Evolutionary conservation across 2,113 vertebrate genomes (phyloP).

Genomic region (Bettongia penicillata): DNA sequence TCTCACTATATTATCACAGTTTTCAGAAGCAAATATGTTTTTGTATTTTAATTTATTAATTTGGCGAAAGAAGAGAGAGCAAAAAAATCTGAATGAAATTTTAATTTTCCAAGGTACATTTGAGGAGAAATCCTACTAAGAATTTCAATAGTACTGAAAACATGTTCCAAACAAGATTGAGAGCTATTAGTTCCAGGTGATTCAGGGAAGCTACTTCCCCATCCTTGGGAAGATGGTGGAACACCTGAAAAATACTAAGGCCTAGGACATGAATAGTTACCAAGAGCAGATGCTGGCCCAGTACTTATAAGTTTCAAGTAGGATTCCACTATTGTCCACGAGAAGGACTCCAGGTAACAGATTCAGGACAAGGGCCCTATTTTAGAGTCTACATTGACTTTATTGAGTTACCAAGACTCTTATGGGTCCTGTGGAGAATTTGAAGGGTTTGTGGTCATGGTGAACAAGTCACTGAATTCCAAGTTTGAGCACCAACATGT

Average conservation of each 20-base stretch:
- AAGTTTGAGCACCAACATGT: constrained; percentile 91
- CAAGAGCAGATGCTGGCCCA: constrained; percentile 90
- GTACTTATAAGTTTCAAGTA: constrained; percentile 89
- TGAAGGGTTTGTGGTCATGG: constrained; percentile 95
- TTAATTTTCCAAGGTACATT: not conserved
- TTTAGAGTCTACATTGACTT: constrained; percentile 95
- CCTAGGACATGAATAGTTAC: constrained; percentile 87
- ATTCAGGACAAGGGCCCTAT: constrained; percentile 94
- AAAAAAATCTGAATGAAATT: not conserved
- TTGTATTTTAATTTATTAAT: not conserved
- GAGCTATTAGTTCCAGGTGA: constrained; percentile 86
- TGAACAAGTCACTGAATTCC: constrained; percentile 94
- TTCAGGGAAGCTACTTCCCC: constrained; percentile 90
- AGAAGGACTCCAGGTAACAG: constrained; percentile 93
- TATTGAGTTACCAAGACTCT: constrained; percentile 95
- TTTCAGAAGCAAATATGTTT: constrained; percentile 6
- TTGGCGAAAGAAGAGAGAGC: not conserved
- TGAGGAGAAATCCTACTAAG: not conserved
- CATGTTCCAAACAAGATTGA: constrained; percentile 82
- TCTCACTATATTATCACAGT: not conserved
- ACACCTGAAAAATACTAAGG: constrained; percentile 88
- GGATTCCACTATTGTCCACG: constrained; percentile 91
- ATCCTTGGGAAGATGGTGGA: constrained; percentile 90
- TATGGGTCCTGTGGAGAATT: constrained; percentile 95
- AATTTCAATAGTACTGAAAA: not conserved